These are phyloP conservation scores for Cinclus mexicanus DNA, from an alignment of 2,113 vertebrate genomes.

Conservation along the genomic window DNA sequence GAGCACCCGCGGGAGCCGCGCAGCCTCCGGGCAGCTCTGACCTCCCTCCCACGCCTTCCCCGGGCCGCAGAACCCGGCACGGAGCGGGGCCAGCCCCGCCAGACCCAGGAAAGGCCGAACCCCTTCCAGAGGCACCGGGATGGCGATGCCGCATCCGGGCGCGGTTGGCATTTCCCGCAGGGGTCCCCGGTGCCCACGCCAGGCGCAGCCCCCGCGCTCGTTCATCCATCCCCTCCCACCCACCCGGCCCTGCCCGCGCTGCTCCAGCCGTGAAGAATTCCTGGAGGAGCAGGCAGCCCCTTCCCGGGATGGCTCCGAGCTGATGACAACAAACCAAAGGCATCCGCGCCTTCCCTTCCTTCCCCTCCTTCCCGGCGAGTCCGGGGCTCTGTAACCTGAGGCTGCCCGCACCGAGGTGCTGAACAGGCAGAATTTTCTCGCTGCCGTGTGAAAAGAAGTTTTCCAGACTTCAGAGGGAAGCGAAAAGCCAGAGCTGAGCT, in stretches of 20 bases:
- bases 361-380: neutral
- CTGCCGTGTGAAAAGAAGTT: neutral
- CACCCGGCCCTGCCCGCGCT: neutral
- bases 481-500: neutral
- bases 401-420: neutral
- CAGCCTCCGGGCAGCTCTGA: neutral
- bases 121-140: rapidly evolving
- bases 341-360: neutral
- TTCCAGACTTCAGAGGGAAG: slow-evolving; percentile 26
- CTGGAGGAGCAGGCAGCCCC: neutral
- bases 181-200: neutral
- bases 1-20: neutral
- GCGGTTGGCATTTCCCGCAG: rapidly evolving
- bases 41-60: neutral
- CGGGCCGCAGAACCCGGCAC: neutral
- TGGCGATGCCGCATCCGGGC: neutral
- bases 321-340: neutral
- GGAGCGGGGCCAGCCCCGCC: neutral
- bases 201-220: neutral
- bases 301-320: neutral
- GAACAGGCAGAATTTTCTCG: neutral
- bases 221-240: neutral
- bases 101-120: rapidly evolving
- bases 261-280: neutral
- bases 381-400: neutral